A percentile compares a stretch with the other conserved stretches of the same genome.
phyloP scores from a whole-genome alignment of 2,888 invertebrate genomes.

The Heteropelma amictum region DNA sequence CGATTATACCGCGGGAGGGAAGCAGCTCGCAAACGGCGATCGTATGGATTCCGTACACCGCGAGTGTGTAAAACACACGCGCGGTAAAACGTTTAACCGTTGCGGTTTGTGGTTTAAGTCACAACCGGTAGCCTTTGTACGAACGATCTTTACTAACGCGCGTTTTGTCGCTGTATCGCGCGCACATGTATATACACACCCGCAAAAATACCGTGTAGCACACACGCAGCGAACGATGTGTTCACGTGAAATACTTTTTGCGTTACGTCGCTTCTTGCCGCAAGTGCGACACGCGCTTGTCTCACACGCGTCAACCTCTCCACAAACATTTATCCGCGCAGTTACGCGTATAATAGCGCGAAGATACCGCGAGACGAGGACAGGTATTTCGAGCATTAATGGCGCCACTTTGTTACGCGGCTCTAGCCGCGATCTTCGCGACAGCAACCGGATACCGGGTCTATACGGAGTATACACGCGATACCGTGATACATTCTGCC shows the following conservation, averaged over 20 bases:
- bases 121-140: constrained; percentile 50
- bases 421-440: constrained; percentile 49
- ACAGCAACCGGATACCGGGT: constrained; percentile 36
- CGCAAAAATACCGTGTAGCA: constrained; percentile 36
- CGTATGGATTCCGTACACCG: constrained; percentile 3
- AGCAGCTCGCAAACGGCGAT: too few species aligned
- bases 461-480: not conserved
- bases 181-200: not conserved
- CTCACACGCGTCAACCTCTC: constrained; percentile 36
- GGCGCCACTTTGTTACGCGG: constrained; percentile 58
- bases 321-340: not conserved
- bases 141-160: constrained; percentile 33
- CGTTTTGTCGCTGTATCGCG: constrained; percentile 27
- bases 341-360: not conserved
- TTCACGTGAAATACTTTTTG: constrained; percentile 56
- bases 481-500: not conserved
- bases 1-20: too few species aligned
- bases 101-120: constrained; percentile 49
- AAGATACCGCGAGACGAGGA: constrained; percentile 42
- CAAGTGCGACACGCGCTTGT: constrained; percentile 50
- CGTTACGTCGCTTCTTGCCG: constrained; percentile 59
- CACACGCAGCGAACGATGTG: constrained; percentile 34
- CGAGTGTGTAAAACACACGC: constrained; percentile 29
- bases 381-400: constrained; percentile 55
- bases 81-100: constrained; percentile 43